phyloP scores from a whole-genome alignment of 1,140 invertebrate species.

The Galleria mellonella region DNA sequence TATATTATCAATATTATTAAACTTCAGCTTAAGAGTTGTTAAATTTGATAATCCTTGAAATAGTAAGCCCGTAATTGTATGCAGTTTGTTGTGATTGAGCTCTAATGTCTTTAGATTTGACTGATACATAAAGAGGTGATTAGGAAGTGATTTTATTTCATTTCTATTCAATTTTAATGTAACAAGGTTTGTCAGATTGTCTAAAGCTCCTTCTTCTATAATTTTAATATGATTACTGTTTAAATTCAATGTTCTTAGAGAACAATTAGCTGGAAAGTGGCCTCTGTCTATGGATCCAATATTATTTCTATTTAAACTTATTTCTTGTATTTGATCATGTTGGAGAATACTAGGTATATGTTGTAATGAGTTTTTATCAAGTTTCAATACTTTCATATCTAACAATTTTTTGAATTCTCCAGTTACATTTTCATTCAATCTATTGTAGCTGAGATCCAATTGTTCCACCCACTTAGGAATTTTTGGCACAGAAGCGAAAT shows the following conservation, averaged over 20 bases:
- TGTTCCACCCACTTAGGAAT: constrained; percentile 77
- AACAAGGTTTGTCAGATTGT: constrained; percentile 81
- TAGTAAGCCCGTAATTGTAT: constrained; percentile 84
- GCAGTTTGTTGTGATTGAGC: constrained; percentile 87
- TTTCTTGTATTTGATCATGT: constrained; percentile 63
- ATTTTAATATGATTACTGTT: constrained; percentile 84
- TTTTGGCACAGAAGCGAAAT: constrained; percentile 74
- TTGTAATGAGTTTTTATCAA: constrained; percentile 71
- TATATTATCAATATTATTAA: constrained; percentile 85
- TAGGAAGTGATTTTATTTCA: constrained; percentile 80
- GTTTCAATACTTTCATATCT: constrained; percentile 67
- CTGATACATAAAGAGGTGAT: constrained; percentile 83
- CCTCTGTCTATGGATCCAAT: constrained; percentile 76
- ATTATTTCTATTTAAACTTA: constrained; percentile 78
- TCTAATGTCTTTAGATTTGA: constrained; percentile 84
- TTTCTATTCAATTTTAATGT: constrained; percentile 90
- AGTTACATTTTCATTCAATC: constrained; percentile 49
- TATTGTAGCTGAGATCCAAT: constrained; percentile 75
- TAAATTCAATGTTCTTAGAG: constrained; percentile 72
- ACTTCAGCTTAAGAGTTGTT: constrained; percentile 83
- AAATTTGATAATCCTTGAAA: constrained; percentile 86
- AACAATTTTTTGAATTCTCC: constrained; percentile 43
- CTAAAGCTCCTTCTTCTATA: constrained; percentile 81
- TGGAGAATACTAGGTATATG: constrained; percentile 66
- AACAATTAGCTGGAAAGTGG: constrained; percentile 77